Conservation (phyloP, 2,888 invertebrate genomes). For the Scaptodrosophila latifasciaeformis region DNA sequence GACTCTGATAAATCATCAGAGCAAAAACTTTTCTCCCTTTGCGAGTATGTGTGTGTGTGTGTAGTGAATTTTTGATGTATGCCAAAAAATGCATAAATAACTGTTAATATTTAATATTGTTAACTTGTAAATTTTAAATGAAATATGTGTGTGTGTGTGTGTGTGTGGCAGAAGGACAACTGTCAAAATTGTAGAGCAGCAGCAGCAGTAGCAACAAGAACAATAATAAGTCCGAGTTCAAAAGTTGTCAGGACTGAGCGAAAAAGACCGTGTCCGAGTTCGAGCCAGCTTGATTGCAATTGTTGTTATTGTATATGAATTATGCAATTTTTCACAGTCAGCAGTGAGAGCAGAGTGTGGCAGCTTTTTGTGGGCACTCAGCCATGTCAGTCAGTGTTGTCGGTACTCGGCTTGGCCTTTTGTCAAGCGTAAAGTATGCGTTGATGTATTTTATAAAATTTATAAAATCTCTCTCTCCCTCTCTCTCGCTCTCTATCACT, state of each 20-base stretch:
- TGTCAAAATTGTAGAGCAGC: conserved; percentile 11
- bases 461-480: conserved; percentile 15
- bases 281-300: conserved; percentile 23
- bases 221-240: conserved; percentile 26
- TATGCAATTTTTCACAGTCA: conserved; percentile 60
- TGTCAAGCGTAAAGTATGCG: conserved; percentile 13
- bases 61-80: conserved; percentile 64
- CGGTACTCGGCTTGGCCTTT: conserved; percentile 13
- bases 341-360: conserved; percentile 1
- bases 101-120: conserved; percentile 72
- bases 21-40: conserved; percentile 51
- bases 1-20: conserved; percentile 17
- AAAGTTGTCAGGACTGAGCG: too few relatives aligned
- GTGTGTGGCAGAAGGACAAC: conserved; percentile 45
- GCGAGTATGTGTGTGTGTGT: conserved; percentile 27
- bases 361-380: conserved; percentile 11
- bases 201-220: conserved; percentile 10
- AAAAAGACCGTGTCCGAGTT: conserved; percentile 1
- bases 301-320: conserved; percentile 50
- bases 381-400: neutral
- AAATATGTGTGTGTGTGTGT: conserved; percentile 52
- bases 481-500: neutral
- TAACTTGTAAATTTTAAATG: conserved; percentile 70
- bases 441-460: too few relatives aligned
- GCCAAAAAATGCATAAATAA: conserved; percentile 69